phyloP scores from a whole-genome alignment of 2,113 vertebrate species.

The Osmerus eperlanus region DNA sequence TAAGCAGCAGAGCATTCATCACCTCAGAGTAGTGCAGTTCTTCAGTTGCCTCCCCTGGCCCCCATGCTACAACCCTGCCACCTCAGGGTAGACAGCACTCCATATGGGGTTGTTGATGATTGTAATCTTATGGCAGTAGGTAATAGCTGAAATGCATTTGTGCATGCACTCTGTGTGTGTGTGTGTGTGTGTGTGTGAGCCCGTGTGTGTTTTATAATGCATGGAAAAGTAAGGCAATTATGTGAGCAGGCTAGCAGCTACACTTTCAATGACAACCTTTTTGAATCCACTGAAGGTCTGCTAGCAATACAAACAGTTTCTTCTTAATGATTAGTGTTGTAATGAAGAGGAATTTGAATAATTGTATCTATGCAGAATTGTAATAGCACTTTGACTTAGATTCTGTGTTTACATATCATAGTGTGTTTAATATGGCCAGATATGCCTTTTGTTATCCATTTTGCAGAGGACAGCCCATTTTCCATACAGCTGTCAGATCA shows the following conservation, averaged over 20 bases:
- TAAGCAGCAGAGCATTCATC: conserved; percentile 61
- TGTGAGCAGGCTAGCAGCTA: too few species aligned
- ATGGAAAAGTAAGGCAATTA: conserved; percentile 15
- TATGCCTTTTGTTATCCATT: not conserved
- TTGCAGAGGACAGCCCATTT: not conserved
- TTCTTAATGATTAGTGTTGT: too few species aligned
- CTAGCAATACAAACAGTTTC: conserved; percentile 3
- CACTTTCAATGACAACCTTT: conserved; percentile 43
- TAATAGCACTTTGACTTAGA: conserved; percentile 12
- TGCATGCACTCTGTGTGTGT: conserved; percentile 11
- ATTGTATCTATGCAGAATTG: conserved; percentile 14
- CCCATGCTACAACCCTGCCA: conserved; percentile 34
- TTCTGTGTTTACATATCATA: not conserved
- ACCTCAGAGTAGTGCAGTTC: conserved; percentile 52
- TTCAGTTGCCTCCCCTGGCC: conserved; percentile 41
- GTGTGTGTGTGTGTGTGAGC: conserved; percentile 28
- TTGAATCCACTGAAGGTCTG: conserved; percentile 50
- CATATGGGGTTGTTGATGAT: conserved; percentile 47
- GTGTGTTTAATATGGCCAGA: not conserved
- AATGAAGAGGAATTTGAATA: conserved; percentile 12
- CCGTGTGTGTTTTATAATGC: conserved; percentile 36
- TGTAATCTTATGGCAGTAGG: conserved; percentile 32
- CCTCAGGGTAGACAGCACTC: conserved; percentile 47
- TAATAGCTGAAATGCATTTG: conserved; percentile 29
- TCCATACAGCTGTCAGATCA: conserved; percentile 7